These are phyloP conservation scores for Stenodera caucasica DNA, from an alignment of 2,888 invertebrate species.

Conservation along the genomic window DNA sequence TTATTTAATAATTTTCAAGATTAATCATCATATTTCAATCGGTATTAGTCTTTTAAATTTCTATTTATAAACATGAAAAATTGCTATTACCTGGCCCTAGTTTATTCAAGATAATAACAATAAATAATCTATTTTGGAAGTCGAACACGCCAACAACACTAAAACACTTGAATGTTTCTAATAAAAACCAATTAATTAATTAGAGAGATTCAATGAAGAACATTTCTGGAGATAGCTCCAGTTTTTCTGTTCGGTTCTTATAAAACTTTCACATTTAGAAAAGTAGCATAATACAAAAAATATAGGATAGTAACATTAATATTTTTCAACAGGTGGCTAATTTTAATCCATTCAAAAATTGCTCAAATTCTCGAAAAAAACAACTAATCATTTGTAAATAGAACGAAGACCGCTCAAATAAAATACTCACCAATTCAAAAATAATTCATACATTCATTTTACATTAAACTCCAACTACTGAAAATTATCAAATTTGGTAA, in stretches of 20 bases:
- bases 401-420: too few relatives aligned
- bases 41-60: too few relatives aligned
- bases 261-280: slow-evolving; percentile 1
- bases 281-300: background rate
- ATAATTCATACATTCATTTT: too few relatives aligned
- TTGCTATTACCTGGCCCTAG: background rate
- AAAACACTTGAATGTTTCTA: background rate
- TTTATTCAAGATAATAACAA: background rate
- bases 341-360: background rate
- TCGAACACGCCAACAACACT: background rate
- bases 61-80: background rate
- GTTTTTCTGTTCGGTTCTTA: background rate
- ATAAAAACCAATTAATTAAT: background rate
- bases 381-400: too few relatives aligned
- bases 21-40: too few relatives aligned
- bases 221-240: background rate
- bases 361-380: too few relatives aligned
- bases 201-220: too few relatives aligned
- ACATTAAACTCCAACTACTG: background rate
- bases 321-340: slow-evolving; percentile 2
- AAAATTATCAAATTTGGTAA: background rate
- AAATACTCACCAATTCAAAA: too few relatives aligned
- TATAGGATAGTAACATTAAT: background rate
- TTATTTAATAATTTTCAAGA: too few relatives aligned
- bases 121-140: background rate